These are phyloP conservation scores for Furcula furcula DNA, from an alignment of 2,888 invertebrate species.

Conservation along the genomic window DNA sequence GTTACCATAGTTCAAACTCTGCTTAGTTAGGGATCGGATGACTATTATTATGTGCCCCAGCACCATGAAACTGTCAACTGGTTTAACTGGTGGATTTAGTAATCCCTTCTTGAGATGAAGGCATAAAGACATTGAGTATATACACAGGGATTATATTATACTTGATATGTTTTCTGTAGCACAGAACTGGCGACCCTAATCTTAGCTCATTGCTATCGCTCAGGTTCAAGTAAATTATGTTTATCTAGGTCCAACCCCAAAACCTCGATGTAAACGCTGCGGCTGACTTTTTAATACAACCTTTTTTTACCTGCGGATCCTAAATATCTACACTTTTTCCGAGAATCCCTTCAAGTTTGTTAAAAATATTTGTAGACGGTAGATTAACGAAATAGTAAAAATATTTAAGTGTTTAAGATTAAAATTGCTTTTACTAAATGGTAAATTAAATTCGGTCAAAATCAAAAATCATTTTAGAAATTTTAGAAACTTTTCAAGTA, in stretches of 20 bases:
- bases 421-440: too few species aligned
- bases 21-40: too few species aligned
- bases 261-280: background rate
- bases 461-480: too few species aligned
- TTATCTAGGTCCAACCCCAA: constrained; percentile 30
- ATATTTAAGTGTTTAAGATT: background rate
- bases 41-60: too few species aligned
- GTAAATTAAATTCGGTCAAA: too few species aligned
- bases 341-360: background rate
- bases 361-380: background rate
- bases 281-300: background rate
- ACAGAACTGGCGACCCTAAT: background rate
- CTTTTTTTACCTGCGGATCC: background rate
- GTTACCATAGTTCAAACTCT: too few species aligned
- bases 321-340: background rate
- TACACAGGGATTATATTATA: too few species aligned
- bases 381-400: background rate
- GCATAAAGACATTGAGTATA: too few species aligned
- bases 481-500: too few species aligned
- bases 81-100: too few species aligned
- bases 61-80: too few species aligned
- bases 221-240: constrained; percentile 33
- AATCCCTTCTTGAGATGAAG: too few species aligned
- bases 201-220: constrained; percentile 21
- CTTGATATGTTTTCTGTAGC: background rate